These are phyloP conservation scores for Drosophila kepulauana DNA, from an alignment of 1,140 invertebrate species.

Conservation along the genomic window DNA sequence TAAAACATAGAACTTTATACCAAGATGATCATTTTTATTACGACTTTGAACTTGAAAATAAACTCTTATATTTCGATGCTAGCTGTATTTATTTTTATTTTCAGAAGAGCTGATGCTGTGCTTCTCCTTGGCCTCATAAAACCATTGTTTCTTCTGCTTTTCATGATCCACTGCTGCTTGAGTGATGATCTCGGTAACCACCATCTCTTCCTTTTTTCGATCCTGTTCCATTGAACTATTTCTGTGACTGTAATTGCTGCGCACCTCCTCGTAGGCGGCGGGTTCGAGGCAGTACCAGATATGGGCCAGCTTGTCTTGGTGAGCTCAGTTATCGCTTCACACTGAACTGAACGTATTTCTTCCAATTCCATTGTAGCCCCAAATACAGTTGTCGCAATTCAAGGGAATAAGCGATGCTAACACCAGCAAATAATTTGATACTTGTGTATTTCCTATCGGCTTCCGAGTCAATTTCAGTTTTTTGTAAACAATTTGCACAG, in stretches of 20 bases:
- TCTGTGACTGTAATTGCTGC: neutral
- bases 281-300: conserved; percentile 42
- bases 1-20: neutral
- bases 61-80: neutral
- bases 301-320: conserved; percentile 33
- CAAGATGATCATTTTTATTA: neutral
- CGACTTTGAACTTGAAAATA: neutral
- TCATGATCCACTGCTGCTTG: conserved; percentile 57
- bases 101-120: neutral
- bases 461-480: neutral
- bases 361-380: neutral
- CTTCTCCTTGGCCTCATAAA: neutral
- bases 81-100: neutral
- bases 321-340: conserved; percentile 7
- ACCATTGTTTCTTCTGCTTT: conserved; percentile 32
- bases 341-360: conserved; percentile 28
- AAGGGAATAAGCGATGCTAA: neutral
- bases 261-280: conserved; percentile 58
- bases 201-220: neutral
- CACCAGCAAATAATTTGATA: conserved; percentile 18
- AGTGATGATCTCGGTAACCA: conserved; percentile 50
- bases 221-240: conserved; percentile 10
- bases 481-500: conserved; percentile 38
- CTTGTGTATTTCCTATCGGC: neutral
- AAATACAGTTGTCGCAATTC: conserved; percentile 2